Evolutionary conservation across 2,797 vertebrate species (phyloP), one percentile per base, ranked within the genome.

Genomic region (Stomatorhinus walkeri): DNA sequence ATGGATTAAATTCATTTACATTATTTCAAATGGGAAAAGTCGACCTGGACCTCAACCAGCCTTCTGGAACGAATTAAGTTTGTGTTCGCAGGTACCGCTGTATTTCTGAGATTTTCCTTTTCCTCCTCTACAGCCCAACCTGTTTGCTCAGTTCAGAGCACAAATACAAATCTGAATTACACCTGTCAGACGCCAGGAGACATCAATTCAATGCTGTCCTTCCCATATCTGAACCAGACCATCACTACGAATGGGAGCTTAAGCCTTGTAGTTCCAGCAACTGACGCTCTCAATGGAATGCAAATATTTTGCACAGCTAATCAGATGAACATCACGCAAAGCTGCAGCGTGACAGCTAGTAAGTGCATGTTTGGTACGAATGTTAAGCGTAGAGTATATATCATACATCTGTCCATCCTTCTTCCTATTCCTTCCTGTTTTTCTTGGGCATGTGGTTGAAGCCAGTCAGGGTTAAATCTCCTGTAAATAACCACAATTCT

Each of bases 291-390:
- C 46, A 91, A 92, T 0, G 93, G 95, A 3, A 91, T 91, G 87
- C 89, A 87, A 0, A 52, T 97, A 68, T 92, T 90, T 0, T 97
- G 97, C 89, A 16, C 90, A 0, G 95, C 93, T 2, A 90, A 88
- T 0, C 96, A 97, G 89, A 93, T 95, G 2, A 7, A 94, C 0
- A 72, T 92, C 89, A 87, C 90, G 0, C 93, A 91, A 14, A 89
- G 90, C 0, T 97, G 97, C 91, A 94, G 91, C 2, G 0, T 96
- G 5, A 94, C 93, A 1, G 93, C 95, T 1, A 92, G 97, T 97
- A 91, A 54, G 85, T 56, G 0, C 48, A 85, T 51, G 4, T 85
- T 85, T 68, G 10, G 8, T 24, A 64, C 24, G 5, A 28, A 28
- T 40, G 52, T 1, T 56, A 56, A 56, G 52, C 16, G 16, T 52